Conservation (phyloP, 2,113 vertebrate genomes). For the Oncorhynchus clarkii region DNA sequence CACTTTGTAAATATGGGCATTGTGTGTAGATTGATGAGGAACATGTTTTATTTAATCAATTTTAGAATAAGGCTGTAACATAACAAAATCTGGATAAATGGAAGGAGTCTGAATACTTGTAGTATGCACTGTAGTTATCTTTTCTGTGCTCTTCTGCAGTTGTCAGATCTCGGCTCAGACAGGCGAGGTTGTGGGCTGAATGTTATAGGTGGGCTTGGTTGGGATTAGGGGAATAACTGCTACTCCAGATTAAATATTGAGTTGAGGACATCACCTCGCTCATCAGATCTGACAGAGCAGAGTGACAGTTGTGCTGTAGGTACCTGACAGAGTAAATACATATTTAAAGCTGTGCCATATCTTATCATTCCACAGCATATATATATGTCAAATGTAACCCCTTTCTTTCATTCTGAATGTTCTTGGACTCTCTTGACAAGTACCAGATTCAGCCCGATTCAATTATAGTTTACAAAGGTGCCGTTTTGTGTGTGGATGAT, state of each 20-base stretch:
- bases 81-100: too few species aligned
- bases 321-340: neutral
- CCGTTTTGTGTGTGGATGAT: too few species aligned
- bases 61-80: too few species aligned
- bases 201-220: slow-evolving; percentile 51
- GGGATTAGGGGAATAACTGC: slow-evolving; percentile 66
- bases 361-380: neutral
- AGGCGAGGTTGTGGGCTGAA: slow-evolving; percentile 33
- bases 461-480: too few species aligned
- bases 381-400: neutral
- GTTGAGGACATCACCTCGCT: slow-evolving; percentile 45
- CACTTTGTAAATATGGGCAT: too few species aligned
- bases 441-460: too few species aligned
- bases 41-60: too few species aligned
- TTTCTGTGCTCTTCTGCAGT: slow-evolving; percentile 28
- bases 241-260: slow-evolving; percentile 63
- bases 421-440: neutral
- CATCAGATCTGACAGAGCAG: neutral
- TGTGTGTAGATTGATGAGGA: too few species aligned
- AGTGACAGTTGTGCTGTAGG: neutral
- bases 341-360: neutral
- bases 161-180: slow-evolving; percentile 56
- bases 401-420: neutral
- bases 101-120: too few species aligned
- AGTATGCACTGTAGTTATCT: too few species aligned